Conservation (phyloP, 2,797 vertebrate species). For the Scleropages formosus region DNA sequence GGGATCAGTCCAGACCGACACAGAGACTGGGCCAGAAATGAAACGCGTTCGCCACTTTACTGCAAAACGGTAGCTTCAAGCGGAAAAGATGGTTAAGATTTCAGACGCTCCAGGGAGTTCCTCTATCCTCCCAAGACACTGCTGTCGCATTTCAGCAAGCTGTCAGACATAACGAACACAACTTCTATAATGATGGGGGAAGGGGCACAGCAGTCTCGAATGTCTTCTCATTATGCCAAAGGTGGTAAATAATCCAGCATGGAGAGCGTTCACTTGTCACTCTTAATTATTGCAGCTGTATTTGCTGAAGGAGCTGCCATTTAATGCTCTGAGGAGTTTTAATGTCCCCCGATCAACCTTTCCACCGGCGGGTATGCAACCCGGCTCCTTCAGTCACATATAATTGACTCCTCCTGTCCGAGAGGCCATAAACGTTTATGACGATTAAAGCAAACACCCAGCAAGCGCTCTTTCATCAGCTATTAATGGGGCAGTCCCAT, state of each 20-base stretch:
- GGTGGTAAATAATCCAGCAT: conserved; percentile 13
- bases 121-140: no score
- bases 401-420: conserved; percentile 73
- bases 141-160: not conserved
- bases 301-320: conserved; percentile 60
- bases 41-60: not conserved
- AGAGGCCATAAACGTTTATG: conserved; percentile 74
- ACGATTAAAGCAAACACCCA: conserved; percentile 74
- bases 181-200: not conserved
- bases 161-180: not conserved
- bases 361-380: conserved; percentile 51
- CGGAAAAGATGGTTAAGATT: not conserved
- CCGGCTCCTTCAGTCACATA: conserved; percentile 60
- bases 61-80: not conserved
- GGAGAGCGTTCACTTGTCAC: conserved; percentile 39
- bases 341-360: conserved; percentile 66
- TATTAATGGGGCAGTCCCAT: conserved; percentile 61
- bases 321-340: conserved; percentile 61
- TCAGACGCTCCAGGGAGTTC: not conserved
- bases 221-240: not conserved
- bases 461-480: conserved; percentile 60
- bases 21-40: not conserved
- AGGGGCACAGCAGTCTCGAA: not conserved
- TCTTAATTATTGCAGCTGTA: conserved; percentile 65
- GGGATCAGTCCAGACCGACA: not conserved